Percentiles rank a stretch among this genome's conserved stretches.
phyloP scores from a whole-genome alignment of 92 coral and sea anemone species.

The Porites divaricata region DNA sequence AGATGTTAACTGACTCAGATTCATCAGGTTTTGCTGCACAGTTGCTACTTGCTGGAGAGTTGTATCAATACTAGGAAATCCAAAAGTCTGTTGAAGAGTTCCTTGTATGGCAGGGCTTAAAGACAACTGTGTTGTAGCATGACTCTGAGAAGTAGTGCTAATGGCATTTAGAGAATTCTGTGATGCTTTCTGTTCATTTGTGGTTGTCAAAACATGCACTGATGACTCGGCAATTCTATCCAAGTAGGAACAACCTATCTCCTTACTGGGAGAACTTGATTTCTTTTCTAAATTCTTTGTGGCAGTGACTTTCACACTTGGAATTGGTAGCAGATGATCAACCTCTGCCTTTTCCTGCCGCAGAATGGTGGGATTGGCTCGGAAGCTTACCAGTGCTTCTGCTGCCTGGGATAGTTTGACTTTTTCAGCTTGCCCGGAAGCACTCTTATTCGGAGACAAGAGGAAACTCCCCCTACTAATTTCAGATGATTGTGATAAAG shows the following conservation, averaged over 20 bases:
- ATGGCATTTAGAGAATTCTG: not conserved
- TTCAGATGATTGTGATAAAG: not conserved
- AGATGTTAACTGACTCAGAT: conserved; percentile 13
- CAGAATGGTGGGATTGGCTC: conserved; percentile 66
- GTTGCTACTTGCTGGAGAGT: conserved; percentile 19
- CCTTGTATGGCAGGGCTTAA: not conserved
- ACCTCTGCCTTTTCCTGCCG: conserved; percentile 54
- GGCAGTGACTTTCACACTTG: conserved; percentile 4
- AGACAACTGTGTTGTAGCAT: not conserved
- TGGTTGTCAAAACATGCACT: conserved; percentile 53
- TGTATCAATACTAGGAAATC: conserved; percentile 26
- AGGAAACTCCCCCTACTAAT: not conserved
- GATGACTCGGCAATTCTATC: conserved; percentile 32
- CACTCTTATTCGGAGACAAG: not conserved
- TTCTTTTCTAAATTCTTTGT: not conserved
- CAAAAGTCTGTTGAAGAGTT: not conserved
- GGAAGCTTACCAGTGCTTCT: conserved; percentile 90
- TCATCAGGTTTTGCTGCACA: conserved; percentile 17
- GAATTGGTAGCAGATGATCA: not conserved
- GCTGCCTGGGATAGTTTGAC: conserved; percentile 91
- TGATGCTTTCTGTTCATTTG: conserved; percentile 1
- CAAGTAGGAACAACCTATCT: not conserved
- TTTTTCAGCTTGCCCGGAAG: conserved; percentile 49
- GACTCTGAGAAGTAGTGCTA: conserved; percentile 21
- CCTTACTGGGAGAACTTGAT: not conserved